Conservation (phyloP, 2,113 vertebrate genomes). For the Dunckerocampus dactyliophorus region DNA sequence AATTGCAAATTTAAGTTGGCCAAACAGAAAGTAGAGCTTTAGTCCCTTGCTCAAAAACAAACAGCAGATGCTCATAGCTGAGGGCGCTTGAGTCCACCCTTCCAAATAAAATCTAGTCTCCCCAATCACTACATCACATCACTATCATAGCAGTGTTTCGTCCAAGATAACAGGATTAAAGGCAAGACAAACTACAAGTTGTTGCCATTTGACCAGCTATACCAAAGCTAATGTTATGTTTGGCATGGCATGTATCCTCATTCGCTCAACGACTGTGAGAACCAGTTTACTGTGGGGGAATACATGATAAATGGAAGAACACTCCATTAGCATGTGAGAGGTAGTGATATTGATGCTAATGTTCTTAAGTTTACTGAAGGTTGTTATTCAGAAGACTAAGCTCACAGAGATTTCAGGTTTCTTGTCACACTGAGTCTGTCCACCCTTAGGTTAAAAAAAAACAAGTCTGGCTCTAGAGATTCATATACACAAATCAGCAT, state of each 20-base stretch:
- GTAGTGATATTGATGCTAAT: too few species aligned
- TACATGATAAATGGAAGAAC: too few species aligned
- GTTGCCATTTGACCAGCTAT: background rate
- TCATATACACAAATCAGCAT: too few species aligned
- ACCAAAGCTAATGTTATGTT: background rate
- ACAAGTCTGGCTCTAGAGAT: too few species aligned
- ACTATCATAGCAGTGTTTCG: too few species aligned
- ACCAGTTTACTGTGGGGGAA: constrained; percentile 5
- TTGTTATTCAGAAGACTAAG: too few species aligned
- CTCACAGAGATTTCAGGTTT: too few species aligned
- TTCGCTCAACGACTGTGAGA: constrained; percentile 28
- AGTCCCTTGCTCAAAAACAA: constrained; percentile 31
- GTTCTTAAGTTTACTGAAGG: too few species aligned
- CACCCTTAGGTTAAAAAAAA: too few species aligned
- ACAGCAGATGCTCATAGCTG: constrained; percentile 21
- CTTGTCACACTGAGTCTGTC: too few species aligned
- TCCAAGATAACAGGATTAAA: constrained; percentile 8
- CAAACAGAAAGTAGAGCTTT: background rate
- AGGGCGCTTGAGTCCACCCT: constrained; percentile 12
- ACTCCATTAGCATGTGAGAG: too few species aligned
- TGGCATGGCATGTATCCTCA: constrained; percentile 6
- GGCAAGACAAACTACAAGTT: background rate
- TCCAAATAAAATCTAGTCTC: constrained; percentile 15
- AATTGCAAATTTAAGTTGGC: background rate
- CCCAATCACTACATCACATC: constrained; percentile 24